Evolutionary conservation across 2,797 vertebrate genomes (phyloP).

Genomic region (Tragelaphus eurycerus): DNA sequence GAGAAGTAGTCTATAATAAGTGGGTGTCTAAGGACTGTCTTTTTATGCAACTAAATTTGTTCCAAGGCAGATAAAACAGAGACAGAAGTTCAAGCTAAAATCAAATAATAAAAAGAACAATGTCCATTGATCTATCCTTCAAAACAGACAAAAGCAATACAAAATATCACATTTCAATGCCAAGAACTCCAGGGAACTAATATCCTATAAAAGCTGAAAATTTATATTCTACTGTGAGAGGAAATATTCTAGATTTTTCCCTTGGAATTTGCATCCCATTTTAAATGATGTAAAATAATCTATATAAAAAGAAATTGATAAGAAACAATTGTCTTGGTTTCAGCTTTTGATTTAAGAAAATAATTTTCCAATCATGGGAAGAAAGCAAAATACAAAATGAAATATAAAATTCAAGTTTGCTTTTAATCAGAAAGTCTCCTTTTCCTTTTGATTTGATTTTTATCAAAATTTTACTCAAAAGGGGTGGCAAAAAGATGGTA

Average conservation of each 20-base stretch:
- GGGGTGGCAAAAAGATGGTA: constrained; percentile 62
- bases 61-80: background rate
- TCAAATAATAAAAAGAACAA: constrained; percentile 49
- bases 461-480: constrained; percentile 50
- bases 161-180: background rate
- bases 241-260: constrained; percentile 35
- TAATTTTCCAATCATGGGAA: constrained; percentile 72
- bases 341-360: constrained; percentile 67
- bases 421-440: constrained; percentile 76
- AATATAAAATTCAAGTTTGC: constrained; percentile 74
- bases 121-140: constrained; percentile 26
- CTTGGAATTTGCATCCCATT: constrained; percentile 54
- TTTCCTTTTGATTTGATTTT: constrained; percentile 77
- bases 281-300: constrained; percentile 64
- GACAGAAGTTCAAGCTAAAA: constrained; percentile 23
- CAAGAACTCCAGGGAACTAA: background rate
- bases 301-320: constrained; percentile 73
- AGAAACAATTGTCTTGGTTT: constrained; percentile 70
- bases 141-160: background rate
- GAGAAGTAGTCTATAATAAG: constrained; percentile 47
- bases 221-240: background rate
- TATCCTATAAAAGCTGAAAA: background rate
- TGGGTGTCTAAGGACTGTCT: background rate
- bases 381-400: constrained; percentile 65
- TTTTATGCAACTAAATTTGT: constrained; percentile 48